Evolutionary conservation across 2,888 invertebrate genomes (phyloP), one percentile per base, ranked within the genome.

Genomic region (Drosophila nigricruria): DNA sequence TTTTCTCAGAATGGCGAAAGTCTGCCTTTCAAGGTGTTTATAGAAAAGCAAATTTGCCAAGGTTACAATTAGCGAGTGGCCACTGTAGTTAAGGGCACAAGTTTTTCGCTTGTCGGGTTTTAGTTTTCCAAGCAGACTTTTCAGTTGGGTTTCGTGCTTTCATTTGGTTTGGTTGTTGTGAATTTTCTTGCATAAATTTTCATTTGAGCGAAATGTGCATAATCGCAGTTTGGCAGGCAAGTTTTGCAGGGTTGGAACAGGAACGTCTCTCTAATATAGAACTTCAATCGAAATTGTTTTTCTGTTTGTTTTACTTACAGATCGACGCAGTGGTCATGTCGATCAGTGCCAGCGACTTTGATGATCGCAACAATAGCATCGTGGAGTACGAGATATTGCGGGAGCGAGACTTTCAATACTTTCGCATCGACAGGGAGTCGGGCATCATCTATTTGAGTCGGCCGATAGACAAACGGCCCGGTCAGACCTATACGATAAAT

Each of bases 321-420:
- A 87, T 92, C 76, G 92, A 92, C 79, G 90, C 91, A 62, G 96
- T 96, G 91, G 97, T 98, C 73, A 97, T 97, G 96, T 94, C 97
- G 91, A 96, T 98, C 91, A 97, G 98, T 69, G 98, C 98, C 18
- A 97, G 97, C 34, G 98, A 98, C 92, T 96, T 97, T 79, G 98
- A 98, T 91, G 97, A 97, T 90, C 97, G 98, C 16, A 95, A 96
- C 91, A 99, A 99, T 93, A 97, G 98, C 67, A 95, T 96, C 82
- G 95, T 98, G 14, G 94, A 95, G 73, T 98, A 98, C 80, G 91
- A 92, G 79, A 91, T 92, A 34, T 91, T 93, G 53, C 85, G 93
- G 53, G 93, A 94, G 36, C 93, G 93, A 59, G 93, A 94, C 87
- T 91, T 92, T 77, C 94, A 95, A 12, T 97, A 96, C 92, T 98